A percentile compares a stretch with the other conserved stretches of the same genome.
These are phyloP conservation scores for Cynodonichthys magdalenae DNA, from an alignment of 2,797 vertebrate species.

Conservation along the genomic window DNA sequence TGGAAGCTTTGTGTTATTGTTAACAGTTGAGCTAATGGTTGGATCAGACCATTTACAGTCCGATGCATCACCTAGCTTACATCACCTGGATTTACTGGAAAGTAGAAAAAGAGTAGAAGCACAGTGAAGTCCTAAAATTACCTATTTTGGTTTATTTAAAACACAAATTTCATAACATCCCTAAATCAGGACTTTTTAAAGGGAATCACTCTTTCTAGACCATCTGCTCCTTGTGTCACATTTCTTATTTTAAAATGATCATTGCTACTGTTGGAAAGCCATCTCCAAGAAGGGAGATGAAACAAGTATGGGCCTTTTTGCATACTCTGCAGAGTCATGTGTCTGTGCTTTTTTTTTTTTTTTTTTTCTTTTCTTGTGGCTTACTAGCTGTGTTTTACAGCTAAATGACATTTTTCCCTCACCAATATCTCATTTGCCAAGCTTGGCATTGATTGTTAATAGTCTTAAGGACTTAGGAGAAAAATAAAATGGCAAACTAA, in stretches of 20 bases:
- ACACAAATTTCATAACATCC: constrained; percentile 3
- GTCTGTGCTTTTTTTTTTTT: constrained; percentile 26
- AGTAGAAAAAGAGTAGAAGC: constrained; percentile 29
- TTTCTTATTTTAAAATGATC: constrained; percentile 57
- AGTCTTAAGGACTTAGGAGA: not conserved
- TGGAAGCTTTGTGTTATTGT: not conserved
- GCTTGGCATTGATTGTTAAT: constrained; percentile 13
- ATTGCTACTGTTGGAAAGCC: constrained; percentile 56
- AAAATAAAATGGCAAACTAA: constrained; percentile 29
- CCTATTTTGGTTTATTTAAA: not conserved
- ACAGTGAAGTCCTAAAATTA: not conserved
- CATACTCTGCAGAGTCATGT: not conserved
- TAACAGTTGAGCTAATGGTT: constrained; percentile 21
- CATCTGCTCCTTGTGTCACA: constrained; percentile 61
- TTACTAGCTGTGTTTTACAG: constrained; percentile 28
- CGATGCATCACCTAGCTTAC: constrained; percentile 52
- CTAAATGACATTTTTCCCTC: constrained; percentile 19
- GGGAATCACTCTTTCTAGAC: constrained; percentile 43
- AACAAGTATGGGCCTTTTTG: constrained; percentile 5
- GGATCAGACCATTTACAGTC: constrained; percentile 51
- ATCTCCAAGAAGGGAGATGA: constrained; percentile 20
- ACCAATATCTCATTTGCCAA: not conserved
- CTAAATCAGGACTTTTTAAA: constrained; percentile 47
- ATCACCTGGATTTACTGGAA: constrained; percentile 41
- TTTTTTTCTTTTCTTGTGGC: constrained; percentile 35